phyloP scores from a whole-genome alignment of 2,113 vertebrate species.

The Probosciger aterrimus region DNA sequence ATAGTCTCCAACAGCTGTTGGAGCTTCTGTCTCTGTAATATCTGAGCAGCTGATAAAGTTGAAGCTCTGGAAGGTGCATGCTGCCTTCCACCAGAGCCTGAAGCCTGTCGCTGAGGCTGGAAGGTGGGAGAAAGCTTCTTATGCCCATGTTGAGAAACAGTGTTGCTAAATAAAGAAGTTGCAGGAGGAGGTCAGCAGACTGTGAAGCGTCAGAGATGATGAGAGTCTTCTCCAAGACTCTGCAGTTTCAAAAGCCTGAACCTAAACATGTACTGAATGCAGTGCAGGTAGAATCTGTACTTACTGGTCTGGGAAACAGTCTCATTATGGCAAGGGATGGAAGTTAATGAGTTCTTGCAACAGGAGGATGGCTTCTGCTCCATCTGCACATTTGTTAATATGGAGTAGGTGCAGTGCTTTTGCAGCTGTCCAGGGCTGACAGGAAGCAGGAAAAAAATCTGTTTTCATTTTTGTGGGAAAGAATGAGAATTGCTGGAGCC shows the following conservation, averaged over 20 bases:
- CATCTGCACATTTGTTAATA: not conserved
- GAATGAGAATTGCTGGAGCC: not conserved
- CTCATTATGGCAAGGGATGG: not conserved
- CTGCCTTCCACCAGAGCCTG: not conserved
- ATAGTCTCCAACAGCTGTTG: not conserved
- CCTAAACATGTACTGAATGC: not conserved
- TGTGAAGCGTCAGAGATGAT: not conserved
- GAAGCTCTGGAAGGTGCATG: not conserved
- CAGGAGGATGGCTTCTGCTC: not conserved
- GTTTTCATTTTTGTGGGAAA: not conserved
- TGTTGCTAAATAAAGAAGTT: not conserved
- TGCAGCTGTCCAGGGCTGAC: not conserved
- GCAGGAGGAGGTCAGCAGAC: not conserved
- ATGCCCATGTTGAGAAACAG: rapidly evolving
- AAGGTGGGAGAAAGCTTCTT: not conserved
- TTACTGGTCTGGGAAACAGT: not conserved
- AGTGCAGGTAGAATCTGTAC: rapidly evolving
- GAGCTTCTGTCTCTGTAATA: not conserved
- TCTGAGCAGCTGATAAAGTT: not conserved
- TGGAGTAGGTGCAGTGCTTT: not conserved
- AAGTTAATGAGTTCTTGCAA: not conserved
- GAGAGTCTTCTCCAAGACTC: not conserved
- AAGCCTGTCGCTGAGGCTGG: not conserved
- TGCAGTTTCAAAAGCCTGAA: not conserved
- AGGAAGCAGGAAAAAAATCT: not conserved